Percentiles rank a stretch among this genome's conserved stretches.
These are phyloP conservation scores for Argya squamiceps DNA, from an alignment of 2,797 vertebrate species.

Conservation along the genomic window DNA sequence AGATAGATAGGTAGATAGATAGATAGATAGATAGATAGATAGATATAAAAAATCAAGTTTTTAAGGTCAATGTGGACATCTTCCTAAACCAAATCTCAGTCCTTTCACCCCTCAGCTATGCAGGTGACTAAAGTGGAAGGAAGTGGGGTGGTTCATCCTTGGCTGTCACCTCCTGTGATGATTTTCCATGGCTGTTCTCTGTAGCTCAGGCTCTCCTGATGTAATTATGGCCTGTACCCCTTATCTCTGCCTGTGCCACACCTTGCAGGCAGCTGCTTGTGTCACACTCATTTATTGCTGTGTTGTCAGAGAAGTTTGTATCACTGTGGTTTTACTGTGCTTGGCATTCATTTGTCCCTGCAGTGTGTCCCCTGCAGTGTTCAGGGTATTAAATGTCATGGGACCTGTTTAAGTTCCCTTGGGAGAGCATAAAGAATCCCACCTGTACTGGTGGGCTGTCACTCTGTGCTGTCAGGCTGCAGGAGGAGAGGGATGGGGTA, in stretches of 20 bases:
- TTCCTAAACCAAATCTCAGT: not conserved
- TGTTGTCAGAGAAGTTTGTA: not conserved
- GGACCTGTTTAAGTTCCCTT: not conserved
- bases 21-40: no score
- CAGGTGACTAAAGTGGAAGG: not conserved
- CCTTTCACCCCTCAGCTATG: not conserved
- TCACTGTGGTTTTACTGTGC: not conserved
- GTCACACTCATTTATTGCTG: not conserved
- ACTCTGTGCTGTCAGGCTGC: not conserved
- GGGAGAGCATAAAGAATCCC: not conserved
- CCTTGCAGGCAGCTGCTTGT: not conserved
- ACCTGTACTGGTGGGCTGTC: not conserved
- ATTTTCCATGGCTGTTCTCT: not conserved
- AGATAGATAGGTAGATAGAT: no score
- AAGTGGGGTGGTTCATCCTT: not conserved
- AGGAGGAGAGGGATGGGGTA: not conserved
- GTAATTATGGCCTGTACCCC: not conserved
- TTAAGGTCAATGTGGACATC: not conserved
- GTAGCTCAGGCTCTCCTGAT: not conserved
- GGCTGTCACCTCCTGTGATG: not conserved
- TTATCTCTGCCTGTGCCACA: not conserved
- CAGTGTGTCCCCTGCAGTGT: not conserved
- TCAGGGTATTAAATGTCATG: not conserved
- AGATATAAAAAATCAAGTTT: not conserved
- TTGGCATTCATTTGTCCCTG: not conserved